Evolutionary conservation across 2,797 vertebrate species (phyloP).

Genomic region (Eulemur rubriventer): DNA sequence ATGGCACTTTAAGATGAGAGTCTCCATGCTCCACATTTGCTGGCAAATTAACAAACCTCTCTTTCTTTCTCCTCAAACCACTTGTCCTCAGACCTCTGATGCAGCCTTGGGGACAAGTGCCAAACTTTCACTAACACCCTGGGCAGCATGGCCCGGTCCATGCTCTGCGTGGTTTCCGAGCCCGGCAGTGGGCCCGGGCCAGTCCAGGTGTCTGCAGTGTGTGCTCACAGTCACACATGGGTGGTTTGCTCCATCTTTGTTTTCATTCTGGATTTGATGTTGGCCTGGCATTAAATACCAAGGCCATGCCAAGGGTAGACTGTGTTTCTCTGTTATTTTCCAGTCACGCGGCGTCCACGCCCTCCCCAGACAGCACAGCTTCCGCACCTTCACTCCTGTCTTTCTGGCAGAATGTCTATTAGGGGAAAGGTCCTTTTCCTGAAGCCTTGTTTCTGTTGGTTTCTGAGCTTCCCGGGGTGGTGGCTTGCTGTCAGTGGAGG

Average conservation of each 20-base stretch:
- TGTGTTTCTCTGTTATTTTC: not conserved
- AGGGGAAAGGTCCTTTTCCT: not conserved
- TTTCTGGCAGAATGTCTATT: not conserved
- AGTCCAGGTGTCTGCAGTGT: rapidly evolving
- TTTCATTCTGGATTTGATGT: not conserved
- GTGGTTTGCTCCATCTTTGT: not conserved
- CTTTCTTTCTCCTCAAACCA: no score
- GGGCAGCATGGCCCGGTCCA: rapidly evolving
- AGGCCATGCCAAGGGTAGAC: not conserved
- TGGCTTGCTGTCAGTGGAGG: not conserved
- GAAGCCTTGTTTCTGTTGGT: not conserved
- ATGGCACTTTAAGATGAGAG: no score
- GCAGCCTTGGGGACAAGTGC: no score
- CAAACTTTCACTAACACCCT: not conserved
- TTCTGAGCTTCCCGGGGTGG: not conserved
- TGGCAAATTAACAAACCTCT: no score
- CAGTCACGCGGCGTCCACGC: not conserved
- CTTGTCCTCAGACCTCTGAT: no score
- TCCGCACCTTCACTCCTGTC: not conserved
- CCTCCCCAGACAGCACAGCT: not conserved
- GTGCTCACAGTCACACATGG: rapidly evolving
- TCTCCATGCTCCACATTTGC: no score
- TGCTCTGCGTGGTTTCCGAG: not conserved
- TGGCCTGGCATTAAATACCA: not conserved
- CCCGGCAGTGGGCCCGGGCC: not conserved